Percentiles rank a stretch among this genome's conserved stretches.
Evolutionary conservation across 1,140 invertebrate species (phyloP).

Genomic region (Halesus radiatus): DNA sequence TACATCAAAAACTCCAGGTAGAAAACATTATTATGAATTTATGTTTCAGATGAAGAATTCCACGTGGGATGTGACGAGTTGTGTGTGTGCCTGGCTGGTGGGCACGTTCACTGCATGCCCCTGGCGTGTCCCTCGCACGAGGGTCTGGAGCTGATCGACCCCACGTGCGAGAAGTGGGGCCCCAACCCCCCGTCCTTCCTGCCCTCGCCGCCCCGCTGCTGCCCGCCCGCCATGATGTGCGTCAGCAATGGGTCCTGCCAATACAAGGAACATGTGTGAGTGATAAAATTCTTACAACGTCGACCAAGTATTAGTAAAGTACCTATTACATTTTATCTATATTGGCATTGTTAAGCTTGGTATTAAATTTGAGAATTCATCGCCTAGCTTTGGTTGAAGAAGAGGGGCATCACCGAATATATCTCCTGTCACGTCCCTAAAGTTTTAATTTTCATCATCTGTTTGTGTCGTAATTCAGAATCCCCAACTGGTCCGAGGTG

Average conservation of each 20-base stretch:
- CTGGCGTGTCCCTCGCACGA: slow-evolving; percentile 87
- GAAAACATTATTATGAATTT: no score
- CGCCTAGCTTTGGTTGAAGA: no score
- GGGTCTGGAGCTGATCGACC: slow-evolving; percentile 85
- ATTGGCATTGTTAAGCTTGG: no score
- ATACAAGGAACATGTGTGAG: slow-evolving; percentile 76
- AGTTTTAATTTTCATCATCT: no score
- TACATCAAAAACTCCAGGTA: no score
- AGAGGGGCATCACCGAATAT: no score
- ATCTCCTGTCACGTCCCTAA: no score
- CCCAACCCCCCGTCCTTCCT: slow-evolving; percentile 79
- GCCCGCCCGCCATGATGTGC: slow-evolving; percentile 82
- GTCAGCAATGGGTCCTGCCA: slow-evolving; percentile 83
- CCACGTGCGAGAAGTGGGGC: slow-evolving; percentile 88
- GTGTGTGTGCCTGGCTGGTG: slow-evolving; percentile 76
- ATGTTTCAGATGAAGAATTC: slow-evolving; percentile 74
- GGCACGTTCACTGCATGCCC: slow-evolving; percentile 80
- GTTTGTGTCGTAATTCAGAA: slow-evolving; percentile 57
- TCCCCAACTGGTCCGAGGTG: slow-evolving; percentile 79
- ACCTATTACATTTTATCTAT: no score
- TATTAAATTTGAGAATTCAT: no score
- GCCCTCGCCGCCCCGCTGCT: slow-evolving; percentile 84
- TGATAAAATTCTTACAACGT: not conserved
- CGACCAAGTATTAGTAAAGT: not conserved
- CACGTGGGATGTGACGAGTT: slow-evolving; percentile 83